Evolutionary conservation across 2,113 vertebrate species (phyloP), one percentile per base, ranked within the genome.

Genomic region (Coreoperca whiteheadi): DNA sequence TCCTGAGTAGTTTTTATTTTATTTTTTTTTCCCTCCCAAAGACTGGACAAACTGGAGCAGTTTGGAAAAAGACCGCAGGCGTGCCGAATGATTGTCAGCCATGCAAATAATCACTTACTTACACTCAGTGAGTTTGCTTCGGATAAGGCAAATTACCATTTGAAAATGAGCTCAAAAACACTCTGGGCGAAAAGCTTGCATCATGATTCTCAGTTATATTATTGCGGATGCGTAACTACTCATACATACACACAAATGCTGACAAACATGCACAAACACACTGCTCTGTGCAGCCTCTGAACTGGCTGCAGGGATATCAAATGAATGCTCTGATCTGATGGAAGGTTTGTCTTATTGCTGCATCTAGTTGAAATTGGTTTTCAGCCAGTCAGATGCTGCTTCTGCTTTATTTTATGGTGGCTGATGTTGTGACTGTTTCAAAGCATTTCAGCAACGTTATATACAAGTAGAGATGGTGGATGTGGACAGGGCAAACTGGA

Each of bases 31-130:
- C 72, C 82, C 87, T 93, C 3, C 32, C 92, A 96, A 96, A 95
- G 95, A 97, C 94, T 93, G 96, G 96, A 97, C 95, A 96, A 97
- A 97, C 96, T 95, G 95, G 96, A 96, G 96, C 93, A 96, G 97
- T 96, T 96, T 96, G 94, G 89, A 96, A 96, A 95, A 97, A 96
- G 94, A 96, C 97, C 95, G 93, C 95, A 94, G 96, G 96, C 97
- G 90, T 93, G 92, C 96, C 93, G 96, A 96, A 95, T 96, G 96
- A 97, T 96, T 98, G 96, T 97, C 97, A 98, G 95, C 97, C 97
- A 97, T 97, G 97, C 96, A 97, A 98, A 98, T 97, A 98, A 99
- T 98, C 96, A 97, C 96, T 98, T 98, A 97, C 97, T 98, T 97
- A 97, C 95, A 97, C 95, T 97, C 94, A 95, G 96, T 96, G 96